These are phyloP conservation scores for Calidris pugnax DNA, from an alignment of 2,113 vertebrate genomes.

Conservation along the genomic window DNA sequence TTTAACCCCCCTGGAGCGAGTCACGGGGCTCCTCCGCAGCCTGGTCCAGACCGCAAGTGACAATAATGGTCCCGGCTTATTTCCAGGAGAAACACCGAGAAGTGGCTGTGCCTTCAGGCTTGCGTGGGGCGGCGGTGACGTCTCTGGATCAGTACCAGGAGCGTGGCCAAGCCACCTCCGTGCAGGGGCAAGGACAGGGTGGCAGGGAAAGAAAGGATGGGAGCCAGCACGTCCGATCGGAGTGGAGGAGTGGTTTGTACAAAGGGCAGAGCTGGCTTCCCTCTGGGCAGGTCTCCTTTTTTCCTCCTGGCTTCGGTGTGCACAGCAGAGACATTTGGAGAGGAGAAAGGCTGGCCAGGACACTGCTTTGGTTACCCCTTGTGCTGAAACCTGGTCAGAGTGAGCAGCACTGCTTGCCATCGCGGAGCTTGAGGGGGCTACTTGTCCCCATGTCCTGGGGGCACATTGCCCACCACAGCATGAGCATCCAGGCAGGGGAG, in stretches of 20 bases:
- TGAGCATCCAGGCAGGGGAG: background rate
- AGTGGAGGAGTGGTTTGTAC: background rate
- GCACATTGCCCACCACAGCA: background rate
- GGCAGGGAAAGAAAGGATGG: background rate
- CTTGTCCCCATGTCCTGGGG: fast-evolving
- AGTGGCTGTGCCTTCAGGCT: background rate
- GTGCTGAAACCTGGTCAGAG: background rate
- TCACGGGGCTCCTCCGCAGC: background rate
- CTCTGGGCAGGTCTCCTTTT: background rate
- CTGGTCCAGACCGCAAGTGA: fast-evolving
- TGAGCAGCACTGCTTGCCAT: background rate
- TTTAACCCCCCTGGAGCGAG: background rate
- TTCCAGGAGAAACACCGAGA: background rate
- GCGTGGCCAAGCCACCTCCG: background rate
- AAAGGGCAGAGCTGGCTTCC: background rate
- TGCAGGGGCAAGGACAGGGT: background rate
- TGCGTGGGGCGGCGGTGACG: background rate
- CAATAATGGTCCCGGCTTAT: background rate
- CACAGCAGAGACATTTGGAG: background rate
- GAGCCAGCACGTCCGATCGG: fast-evolving
- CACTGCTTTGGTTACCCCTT: background rate
- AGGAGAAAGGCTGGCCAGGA: background rate
- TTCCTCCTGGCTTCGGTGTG: background rate
- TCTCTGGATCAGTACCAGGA: background rate
- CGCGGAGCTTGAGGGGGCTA: fast-evolving